Base-by-base conservation (phyloP, 2,797 vertebrate genomes). In the Pangasius djambal region DNA sequence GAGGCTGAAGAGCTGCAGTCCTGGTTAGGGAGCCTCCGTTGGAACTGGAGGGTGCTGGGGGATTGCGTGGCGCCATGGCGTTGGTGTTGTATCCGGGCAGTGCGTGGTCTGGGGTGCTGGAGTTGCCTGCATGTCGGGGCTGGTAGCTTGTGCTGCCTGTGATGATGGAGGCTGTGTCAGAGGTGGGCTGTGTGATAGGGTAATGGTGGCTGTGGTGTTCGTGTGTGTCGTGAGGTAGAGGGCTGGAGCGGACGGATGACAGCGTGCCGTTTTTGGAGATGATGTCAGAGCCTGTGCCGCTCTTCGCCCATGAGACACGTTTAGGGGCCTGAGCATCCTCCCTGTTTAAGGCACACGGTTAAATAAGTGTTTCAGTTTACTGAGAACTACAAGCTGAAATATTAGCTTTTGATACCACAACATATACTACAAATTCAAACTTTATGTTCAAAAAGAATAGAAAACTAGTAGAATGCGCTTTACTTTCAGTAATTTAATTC, bases 231-330 rank as follows among this genome's bases (percentile, higher is more conserved):
- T 91, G 92, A 91, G 93, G 96, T 94, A 91, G 96, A 0, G 96
- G 96, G 89, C 95, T 95, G 70, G 97, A 97, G 67, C 94, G 94
- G n/a, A 98, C 95, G 25, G 98, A 99, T 25, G 98, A 99, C 91
- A 99, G 94, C 0, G 98, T 99, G 93, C 98, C 98, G 0, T 98
- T 98, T 94, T 98, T 99, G 91, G 97, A 99, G 93, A 97, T 93
- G 74, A 97, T 97, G 61, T 99, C 97, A 0, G 97, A 97, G 4
- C 96, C 96, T 1, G 96, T 96, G 65, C 95, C 95, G 0, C 95
- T 96, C 93, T 98, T 97, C 0, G 96, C 95, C 98, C 98, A 99
- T 2, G 97, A 95, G 0, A 98, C 96, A 0, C 97, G 97, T 91
- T 97, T 98, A 3, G 98, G 98, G 1, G 98, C 97, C 65, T 97